Percentiles rank a stretch among this genome's conserved stretches.
Evolutionary conservation across 2,797 vertebrate genomes (phyloP).

Genomic region (Microctenopoma lineatum): DNA sequence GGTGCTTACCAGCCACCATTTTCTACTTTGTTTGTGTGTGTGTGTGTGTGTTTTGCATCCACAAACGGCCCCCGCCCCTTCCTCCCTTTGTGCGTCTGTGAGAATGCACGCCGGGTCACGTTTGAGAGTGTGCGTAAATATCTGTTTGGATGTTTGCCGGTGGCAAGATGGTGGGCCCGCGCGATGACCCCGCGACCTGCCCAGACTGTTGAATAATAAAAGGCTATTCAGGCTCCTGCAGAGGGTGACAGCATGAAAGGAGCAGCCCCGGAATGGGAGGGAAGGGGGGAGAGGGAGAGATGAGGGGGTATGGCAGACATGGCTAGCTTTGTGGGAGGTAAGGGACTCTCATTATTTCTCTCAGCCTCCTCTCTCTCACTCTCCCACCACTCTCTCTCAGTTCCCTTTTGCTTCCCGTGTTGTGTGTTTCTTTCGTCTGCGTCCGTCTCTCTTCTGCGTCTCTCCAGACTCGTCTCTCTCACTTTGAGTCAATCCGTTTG

Average conservation of each 20-base stretch:
- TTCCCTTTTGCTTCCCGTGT: constrained; percentile 40
- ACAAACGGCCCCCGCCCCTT: constrained; percentile 9
- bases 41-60: constrained; percentile 21
- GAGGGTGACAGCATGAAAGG: constrained; percentile 79
- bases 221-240: constrained; percentile 75
- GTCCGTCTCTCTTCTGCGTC: constrained; percentile 42
- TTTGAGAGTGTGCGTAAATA: constrained; percentile 39
- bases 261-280: constrained; percentile 48
- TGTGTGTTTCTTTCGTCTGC: constrained; percentile 40
- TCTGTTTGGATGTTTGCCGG: constrained; percentile 72
- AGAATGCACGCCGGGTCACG: constrained; percentile 43
- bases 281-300: not conserved
- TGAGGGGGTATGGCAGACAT: constrained; percentile 43
- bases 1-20: constrained; percentile 25
- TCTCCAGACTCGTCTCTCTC: constrained; percentile 38
- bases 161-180: constrained; percentile 70
- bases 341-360: constrained; percentile 73
- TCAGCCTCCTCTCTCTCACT: constrained; percentile 46
- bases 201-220: constrained; percentile 83
- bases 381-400: constrained; percentile 37
- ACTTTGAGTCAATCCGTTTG: constrained; percentile 53
- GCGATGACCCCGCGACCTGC: constrained; percentile 66
- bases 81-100: constrained; percentile 4
- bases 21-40: constrained; percentile 26
- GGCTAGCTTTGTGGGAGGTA: constrained; percentile 79